Conservation (phyloP, 2,797 vertebrate species). For the Coregonus sp. region DNA sequence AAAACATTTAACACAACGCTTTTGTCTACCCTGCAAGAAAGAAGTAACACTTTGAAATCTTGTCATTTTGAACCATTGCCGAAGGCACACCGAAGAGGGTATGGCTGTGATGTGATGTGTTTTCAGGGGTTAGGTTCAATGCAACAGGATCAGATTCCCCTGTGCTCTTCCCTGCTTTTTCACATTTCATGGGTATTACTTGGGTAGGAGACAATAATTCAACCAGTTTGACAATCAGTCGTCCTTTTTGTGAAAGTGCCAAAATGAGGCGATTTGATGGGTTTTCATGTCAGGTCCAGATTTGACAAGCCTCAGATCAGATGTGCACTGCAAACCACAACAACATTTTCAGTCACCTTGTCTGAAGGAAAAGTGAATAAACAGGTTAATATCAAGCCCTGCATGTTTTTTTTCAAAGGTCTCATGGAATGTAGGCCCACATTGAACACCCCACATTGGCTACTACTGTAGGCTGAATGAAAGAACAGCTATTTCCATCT, state of each 20-base stretch:
- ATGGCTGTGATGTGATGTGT: neutral
- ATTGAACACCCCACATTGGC: too few relatives aligned
- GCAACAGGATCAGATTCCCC: neutral
- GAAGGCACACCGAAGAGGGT: neutral
- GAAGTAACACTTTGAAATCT: neutral
- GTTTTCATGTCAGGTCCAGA: neutral
- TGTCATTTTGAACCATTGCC: neutral
- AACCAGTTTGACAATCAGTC: neutral
- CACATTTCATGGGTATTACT: neutral
- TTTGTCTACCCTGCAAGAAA: neutral
- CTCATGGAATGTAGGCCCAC: too few relatives aligned
- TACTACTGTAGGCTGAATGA: too few relatives aligned
- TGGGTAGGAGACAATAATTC: neutral
- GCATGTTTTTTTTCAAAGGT: too few relatives aligned
- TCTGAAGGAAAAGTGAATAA: too few relatives aligned
- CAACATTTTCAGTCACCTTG: too few relatives aligned
- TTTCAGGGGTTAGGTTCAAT: neutral
- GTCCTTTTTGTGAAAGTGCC: neutral
- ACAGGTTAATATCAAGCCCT: too few relatives aligned
- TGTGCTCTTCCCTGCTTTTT: neutral
- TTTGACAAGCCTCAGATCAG: neutral
- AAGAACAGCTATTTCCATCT: too few relatives aligned
- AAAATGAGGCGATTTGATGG: neutral
- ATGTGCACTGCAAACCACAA: neutral
- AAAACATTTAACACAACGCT: neutral